Conservation (phyloP, 2,113 vertebrate species). For the Rynchops niger region DNA sequence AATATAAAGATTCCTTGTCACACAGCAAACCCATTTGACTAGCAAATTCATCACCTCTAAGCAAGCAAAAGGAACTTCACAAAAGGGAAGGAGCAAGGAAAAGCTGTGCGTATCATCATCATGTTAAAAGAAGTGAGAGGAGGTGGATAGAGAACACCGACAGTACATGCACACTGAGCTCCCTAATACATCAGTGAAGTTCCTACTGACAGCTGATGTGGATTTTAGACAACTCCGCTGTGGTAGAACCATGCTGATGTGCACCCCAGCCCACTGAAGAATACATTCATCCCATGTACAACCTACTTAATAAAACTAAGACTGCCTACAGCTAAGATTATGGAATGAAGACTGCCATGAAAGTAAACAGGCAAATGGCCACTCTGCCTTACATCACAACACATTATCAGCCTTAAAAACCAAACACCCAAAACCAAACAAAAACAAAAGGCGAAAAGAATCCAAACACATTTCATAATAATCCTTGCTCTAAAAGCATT, state of each 20-base stretch:
- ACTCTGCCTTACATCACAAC: not conserved
- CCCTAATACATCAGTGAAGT: not conserved
- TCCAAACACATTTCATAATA: not conserved
- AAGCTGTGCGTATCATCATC: not conserved
- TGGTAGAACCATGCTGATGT: not conserved
- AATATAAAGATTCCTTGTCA: not conserved
- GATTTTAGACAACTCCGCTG: not conserved
- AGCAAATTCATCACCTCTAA: not conserved
- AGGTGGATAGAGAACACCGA: not conserved
- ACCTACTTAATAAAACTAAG: not conserved
- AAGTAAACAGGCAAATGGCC: not conserved
- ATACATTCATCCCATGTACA: not conserved
- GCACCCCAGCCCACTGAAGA: not conserved
- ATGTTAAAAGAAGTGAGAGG: not conserved
- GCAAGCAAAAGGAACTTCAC: not conserved
- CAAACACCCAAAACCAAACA: not conserved
- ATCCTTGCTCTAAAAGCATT: not conserved
- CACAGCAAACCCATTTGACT: not conserved
- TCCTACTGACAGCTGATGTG: not conserved
- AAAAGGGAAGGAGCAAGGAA: not conserved
- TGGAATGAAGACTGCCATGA: not conserved
- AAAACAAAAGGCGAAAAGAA: not conserved
- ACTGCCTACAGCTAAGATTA: not conserved
- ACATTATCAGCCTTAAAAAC: not conserved
- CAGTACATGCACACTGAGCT: not conserved